Base-by-base conservation (phyloP, 2,113 vertebrate species). In the Brachionichthys hirsutus region DNA sequence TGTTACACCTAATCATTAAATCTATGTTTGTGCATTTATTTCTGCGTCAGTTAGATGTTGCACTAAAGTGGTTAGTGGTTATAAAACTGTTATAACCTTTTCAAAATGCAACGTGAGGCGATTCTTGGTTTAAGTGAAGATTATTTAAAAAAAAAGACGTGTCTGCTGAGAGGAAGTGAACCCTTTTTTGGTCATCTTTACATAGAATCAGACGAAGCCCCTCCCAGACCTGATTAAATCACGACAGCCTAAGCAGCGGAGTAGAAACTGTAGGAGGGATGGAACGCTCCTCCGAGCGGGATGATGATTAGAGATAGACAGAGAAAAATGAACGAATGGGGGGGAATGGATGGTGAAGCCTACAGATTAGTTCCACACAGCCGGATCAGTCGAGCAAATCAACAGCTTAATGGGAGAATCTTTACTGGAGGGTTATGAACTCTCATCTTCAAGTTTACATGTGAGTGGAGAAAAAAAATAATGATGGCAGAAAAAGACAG, bases 311-410 rank as follows among this genome's bases (percentile, higher is more conserved):
- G 13, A 41, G 10, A 20, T n/a, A 49, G 10, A 48, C 17, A 45
- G 41, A n/a, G 17, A 20, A 53, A 47, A 2, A 42, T 40, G 46
- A 46, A 55, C 24, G 5, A 30, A 30, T 30, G 24, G 24, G 24
- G 24, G 24, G 4, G 24, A 30, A 30, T 30, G 24, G 24, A 30
- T 30, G 46, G 61, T n/a, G 30, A 56, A 3, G 53, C 17, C 8
- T 53, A 20, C 54, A 65, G 63, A 70, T 73, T 73, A 56, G 24
- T 60, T 73, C 15, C 61, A 36, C 18, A 41, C 44, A 66, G 52
- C 57, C 30, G 20, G 34, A 61, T 50, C 22, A 13, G 42, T 19
- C 12, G 18, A 56, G 16, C 48, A 70, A 70, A 60, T 57, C 43
- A 50, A 16, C 17, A 16, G 4, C 8, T 43, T 24, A 51, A 56